Evolutionary conservation across 2,797 vertebrate genomes (phyloP).

Genomic region (Rhynchonycteris naso): DNA sequence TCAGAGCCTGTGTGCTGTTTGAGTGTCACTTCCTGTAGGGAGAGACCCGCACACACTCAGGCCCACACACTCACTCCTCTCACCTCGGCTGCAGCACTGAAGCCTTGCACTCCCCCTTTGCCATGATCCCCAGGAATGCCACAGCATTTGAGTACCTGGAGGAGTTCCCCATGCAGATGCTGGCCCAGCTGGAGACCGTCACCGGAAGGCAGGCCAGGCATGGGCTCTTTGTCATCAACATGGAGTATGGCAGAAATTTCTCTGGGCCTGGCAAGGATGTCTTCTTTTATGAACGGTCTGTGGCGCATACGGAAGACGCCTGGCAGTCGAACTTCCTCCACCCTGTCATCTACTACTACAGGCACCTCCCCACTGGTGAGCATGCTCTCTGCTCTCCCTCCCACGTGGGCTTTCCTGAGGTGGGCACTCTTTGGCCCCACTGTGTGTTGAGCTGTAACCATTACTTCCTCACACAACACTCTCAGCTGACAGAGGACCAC

Average conservation of each 20-base stretch:
- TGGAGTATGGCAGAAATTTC: constrained; percentile 96
- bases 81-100: neutral
- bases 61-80: accelerated
- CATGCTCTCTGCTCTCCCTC: neutral
- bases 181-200: constrained; percentile 90
- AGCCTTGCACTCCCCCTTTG: neutral
- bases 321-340: constrained; percentile 98
- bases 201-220: constrained; percentile 84
- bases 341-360: constrained; percentile 96
- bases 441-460: neutral
- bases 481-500: neutral
- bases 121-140: constrained; percentile 81
- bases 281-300: constrained; percentile 91
- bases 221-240: constrained; percentile 92
- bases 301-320: constrained; percentile 93
- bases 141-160: constrained; percentile 93
- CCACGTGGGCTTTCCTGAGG: accelerated
- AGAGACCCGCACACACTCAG: accelerated
- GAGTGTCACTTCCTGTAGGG: accelerated
- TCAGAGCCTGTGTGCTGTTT: neutral
- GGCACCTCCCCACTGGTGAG: constrained; percentile 92
- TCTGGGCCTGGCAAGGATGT: constrained; percentile 92
- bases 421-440: neutral
- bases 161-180: constrained; percentile 93
- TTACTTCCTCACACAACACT: neutral